These are phyloP conservation scores for Syngnathus floridae DNA, from an alignment of 2,113 vertebrate species.

Conservation along the genomic window DNA sequence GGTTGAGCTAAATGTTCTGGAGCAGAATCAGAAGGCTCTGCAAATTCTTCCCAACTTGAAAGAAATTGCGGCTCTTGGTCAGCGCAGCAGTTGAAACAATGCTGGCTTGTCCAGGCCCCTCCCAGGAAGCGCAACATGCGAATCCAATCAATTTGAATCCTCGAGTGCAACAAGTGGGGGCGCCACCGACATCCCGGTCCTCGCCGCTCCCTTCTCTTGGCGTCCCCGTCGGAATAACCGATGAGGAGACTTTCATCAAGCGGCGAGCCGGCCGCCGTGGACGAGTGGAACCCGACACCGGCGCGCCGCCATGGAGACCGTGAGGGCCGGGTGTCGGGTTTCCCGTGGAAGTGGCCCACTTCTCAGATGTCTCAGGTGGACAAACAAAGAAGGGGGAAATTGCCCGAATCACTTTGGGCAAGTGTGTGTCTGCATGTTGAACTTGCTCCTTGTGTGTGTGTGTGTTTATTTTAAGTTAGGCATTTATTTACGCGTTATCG, in stretches of 20 bases:
- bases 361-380: slow-evolving; percentile 50
- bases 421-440: neutral
- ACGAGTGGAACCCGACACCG: slow-evolving; percentile 33
- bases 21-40: too few species aligned
- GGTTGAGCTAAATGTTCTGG: too few species aligned
- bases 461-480: slow-evolving; percentile 9
- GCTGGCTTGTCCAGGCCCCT: neutral
- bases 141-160: neutral
- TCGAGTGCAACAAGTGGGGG: neutral
- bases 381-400: neutral
- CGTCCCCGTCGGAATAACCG: neutral
- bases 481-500: slow-evolving; percentile 8
- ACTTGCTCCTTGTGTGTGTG: neutral
- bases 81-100: slow-evolving; percentile 25
- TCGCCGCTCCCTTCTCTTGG: neutral
- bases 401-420: too few species aligned
- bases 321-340: slow-evolving; percentile 38
- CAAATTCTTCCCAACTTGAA: too few species aligned
- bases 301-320: slow-evolving; percentile 32
- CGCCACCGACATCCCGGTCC: neutral
- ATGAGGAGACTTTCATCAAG: neutral
- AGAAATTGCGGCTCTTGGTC: neutral
- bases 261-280: neutral
- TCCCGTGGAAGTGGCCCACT: slow-evolving; percentile 12
- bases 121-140: neutral